Base-by-base conservation (phyloP, 2,113 vertebrate species). In the Hippocampus abdominalis region DNA sequence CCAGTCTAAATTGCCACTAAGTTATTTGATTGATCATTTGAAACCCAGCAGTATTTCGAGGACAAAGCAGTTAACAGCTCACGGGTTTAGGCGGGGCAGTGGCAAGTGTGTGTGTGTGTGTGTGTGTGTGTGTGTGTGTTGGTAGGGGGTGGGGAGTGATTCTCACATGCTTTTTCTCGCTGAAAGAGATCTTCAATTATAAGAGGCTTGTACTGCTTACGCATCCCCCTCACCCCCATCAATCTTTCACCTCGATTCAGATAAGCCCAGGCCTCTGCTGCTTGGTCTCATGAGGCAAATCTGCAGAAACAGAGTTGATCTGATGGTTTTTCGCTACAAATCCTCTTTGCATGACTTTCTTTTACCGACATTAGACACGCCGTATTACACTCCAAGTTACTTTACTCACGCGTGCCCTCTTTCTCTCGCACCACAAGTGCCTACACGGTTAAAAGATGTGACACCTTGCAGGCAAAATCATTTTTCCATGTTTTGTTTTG, bases 121-220 rank as follows among this genome's bases (percentile, higher is more conserved):
- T 36, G 29, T 29, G 29, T 29, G 29, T 29, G 27, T 27, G 27
- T 27, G 27, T 27, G 27, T 27, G n/a, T 64, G 25, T 25, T 73
- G 44, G 76, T 36, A 36, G 39, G 66, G 51, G 65, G 11, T 12
- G 42, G 42, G 42, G 42, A 44, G 72, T 49, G 64, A 8, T 42
- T 46, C 42, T 71, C 57, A 32, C 57, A 60, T 20, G 57, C 51
- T 75, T 36, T 44, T 39, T 69, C 68, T 72, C 78, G 74, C 60
- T 78, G 71, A 60, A 72, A 81, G 70, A 84, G 81, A 88, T 86
- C 80, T 83, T 88, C 73, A 79, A 71, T 88, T 81, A 81, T 82
- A 88, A 87, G 80, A 88, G 81, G 84, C 85, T 84, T 87, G 72
- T 68, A 69, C 65, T 81, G 68, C 69, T 68, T 84, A 79, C 74